Conservation (phyloP, 2,888 invertebrate genomes). For the Oeneis ivallda region DNA sequence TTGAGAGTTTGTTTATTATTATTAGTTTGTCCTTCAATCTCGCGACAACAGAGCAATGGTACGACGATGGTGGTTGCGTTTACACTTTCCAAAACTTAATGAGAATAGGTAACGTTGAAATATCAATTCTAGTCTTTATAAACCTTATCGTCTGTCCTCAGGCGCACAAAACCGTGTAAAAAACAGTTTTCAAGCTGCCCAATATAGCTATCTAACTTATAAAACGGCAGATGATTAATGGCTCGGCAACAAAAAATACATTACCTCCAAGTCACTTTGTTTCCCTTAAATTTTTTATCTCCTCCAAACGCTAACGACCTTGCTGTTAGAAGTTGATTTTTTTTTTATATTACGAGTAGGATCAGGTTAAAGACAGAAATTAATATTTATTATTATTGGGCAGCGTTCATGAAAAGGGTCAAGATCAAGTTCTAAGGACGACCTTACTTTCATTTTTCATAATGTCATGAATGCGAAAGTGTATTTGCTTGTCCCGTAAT, state of each 20-base stretch:
- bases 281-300: slow-evolving; percentile 16
- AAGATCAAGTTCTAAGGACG: not conserved
- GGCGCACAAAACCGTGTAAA: not conserved
- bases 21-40: too few species aligned
- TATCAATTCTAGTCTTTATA: not conserved
- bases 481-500: too few species aligned
- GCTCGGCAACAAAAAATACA: slow-evolving; percentile 12
- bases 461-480: too few species aligned
- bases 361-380: not conserved
- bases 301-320: slow-evolving; percentile 5
- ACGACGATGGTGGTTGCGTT: too few species aligned
- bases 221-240: slow-evolving; percentile 17
- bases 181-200: slow-evolving; percentile 1
- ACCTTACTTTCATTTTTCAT: too few species aligned
- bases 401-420: not conserved
- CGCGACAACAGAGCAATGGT: too few species aligned
- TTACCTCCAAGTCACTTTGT: slow-evolving; percentile 14
- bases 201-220: slow-evolving; percentile 12
- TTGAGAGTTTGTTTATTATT: too few species aligned
- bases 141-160: not conserved
- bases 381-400: too few species aligned
- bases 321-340: slow-evolving; percentile 4
- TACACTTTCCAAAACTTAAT: not conserved
- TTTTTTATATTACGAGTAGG: not conserved
- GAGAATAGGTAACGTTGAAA: not conserved